Percentiles rank a stretch among this genome's conserved stretches.
These are phyloP conservation scores for Embiotoca jacksoni DNA, from an alignment of 2,113 vertebrate species.

Conservation along the genomic window DNA sequence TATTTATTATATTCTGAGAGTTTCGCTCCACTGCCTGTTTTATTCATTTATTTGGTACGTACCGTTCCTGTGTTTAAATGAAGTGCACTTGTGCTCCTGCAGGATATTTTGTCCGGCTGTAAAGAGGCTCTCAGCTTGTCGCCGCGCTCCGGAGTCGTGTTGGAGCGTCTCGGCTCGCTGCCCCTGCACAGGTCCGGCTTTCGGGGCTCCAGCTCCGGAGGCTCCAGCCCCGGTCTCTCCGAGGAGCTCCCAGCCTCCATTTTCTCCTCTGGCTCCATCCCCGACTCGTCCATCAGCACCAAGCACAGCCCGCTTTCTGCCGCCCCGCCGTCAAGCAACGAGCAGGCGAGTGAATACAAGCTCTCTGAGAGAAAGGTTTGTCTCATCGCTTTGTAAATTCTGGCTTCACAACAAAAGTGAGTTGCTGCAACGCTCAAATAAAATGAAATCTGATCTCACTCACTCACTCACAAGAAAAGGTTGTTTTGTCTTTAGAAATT, in stretches of 20 bases:
- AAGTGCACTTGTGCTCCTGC: not conserved
- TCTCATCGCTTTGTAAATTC: too few relatives aligned
- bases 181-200: slow-evolving; percentile 51
- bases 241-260: slow-evolving; percentile 52
- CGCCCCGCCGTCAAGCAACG: not conserved
- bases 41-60: too few relatives aligned
- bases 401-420: too few relatives aligned
- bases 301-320: not conserved
- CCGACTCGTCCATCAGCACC: slow-evolving; percentile 6
- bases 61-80: too few relatives aligned
- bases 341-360: slow-evolving; percentile 46
- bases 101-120: slow-evolving; percentile 80
- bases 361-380: too few relatives aligned
- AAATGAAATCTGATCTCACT: too few relatives aligned
- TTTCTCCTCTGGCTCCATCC: slow-evolving; percentile 66
- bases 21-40: too few relatives aligned
- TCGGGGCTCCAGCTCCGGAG: slow-evolving; percentile 49
- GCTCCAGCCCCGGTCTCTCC: slow-evolving; percentile 56
- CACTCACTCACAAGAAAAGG: too few relatives aligned
- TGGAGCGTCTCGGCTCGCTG: slow-evolving; percentile 67
- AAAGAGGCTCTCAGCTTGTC: slow-evolving; percentile 75
- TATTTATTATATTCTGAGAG: too few relatives aligned
- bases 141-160: slow-evolving; percentile 59
- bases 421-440: too few relatives aligned
- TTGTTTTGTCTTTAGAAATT: too few relatives aligned